Base-by-base conservation (phyloP, 2,797 vertebrate species). In the Rachycentron canadum region DNA sequence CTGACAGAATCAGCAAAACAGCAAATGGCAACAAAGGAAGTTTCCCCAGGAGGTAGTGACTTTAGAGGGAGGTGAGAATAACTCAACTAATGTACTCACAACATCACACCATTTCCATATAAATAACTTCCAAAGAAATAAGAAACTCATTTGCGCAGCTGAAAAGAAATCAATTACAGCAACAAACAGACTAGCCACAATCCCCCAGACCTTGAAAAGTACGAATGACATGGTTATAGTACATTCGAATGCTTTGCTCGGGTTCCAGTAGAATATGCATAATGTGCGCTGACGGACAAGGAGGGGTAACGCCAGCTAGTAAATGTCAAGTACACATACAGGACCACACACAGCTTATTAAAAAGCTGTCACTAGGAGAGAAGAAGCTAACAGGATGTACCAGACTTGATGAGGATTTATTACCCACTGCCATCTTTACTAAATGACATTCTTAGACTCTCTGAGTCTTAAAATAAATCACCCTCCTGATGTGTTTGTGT, bases 371-470 rank as follows among this genome's bases (percentile, higher is more conserved):
- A 92, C 81, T 30, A 83, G 83, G 81, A 88, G 91, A 90, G 89
- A 78, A 83, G 92, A 92, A 88, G 91, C 92, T 94, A 93, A 93
- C 92, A 89, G 91, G 94, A 94, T 93, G 90, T 90, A 91, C 89
- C 89, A 84, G 91, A 91, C 91, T 92, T 94, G 93, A 95, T 95
- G 94, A 94, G 93, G 93, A 95, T 95, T 94, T 95, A 94, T 95
- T 94, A 94, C 94, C 94, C 85, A 71, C 91, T 94, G 94, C 90
- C 93, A 95, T 88, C 91, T 91, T 91, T 90, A 91, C 91, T 94
- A 93, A 95, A 94, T 94, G 91, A 92, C 94, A 94, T 91, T 93
- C 93, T 93, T 93, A 86, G 86, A 93, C 88, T 78, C 85, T 75
- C 61, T 0, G 86, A 86, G 85, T 89, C 91, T 92, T 93, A 91